Percentiles rank a stretch among this genome's conserved stretches.
phyloP scores from a whole-genome alignment of 2,113 vertebrate genomes.

The Gopherus evgoodei region DNA sequence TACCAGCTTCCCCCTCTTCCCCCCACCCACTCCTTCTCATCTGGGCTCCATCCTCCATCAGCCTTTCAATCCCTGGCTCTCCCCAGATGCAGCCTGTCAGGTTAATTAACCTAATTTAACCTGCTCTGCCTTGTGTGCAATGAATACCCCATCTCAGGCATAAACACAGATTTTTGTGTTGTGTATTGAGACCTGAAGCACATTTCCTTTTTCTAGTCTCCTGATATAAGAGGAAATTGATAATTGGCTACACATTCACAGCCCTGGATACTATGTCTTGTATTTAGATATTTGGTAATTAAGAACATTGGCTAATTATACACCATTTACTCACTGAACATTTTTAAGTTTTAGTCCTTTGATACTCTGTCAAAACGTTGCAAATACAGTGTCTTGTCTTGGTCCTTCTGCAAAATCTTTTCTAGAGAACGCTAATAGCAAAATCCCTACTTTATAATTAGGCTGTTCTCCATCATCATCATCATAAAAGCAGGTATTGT shows the following conservation, averaged over 20 bases:
- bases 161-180: background rate
- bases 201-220: background rate
- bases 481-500: background rate
- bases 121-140: background rate
- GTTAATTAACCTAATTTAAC: background rate
- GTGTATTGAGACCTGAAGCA: background rate
- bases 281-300: background rate
- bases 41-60: no score
- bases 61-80: background rate
- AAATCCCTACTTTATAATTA: conserved; percentile 36
- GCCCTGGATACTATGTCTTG: background rate
- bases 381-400: conserved; percentile 31
- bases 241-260: no score
- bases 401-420: background rate
- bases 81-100: background rate
- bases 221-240: background rate
- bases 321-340: conserved; percentile 36
- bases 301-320: conserved; percentile 36
- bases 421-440: conserved; percentile 45
- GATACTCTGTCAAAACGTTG: conserved; percentile 38
- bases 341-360: conserved; percentile 23
- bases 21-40: no score
- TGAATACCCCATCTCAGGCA: background rate
- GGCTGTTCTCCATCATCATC: background rate
- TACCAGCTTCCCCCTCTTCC: no score